Evolutionary conservation across 2,888 invertebrate genomes (phyloP), one percentile per base, ranked within the genome.

Genomic region (Lepidochrysops patricia): DNA sequence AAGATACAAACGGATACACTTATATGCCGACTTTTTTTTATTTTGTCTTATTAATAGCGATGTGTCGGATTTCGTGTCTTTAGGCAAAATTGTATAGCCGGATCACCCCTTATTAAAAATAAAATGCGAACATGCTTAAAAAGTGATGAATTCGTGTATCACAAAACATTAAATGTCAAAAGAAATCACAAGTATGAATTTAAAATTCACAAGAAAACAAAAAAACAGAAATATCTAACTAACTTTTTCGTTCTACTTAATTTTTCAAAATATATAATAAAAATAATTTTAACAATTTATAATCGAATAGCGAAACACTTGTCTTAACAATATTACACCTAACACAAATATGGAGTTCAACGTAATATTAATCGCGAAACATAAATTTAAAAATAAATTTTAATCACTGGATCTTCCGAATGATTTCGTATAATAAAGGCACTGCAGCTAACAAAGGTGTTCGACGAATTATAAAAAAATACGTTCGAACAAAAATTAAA

Each of bases 161-260:
- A 89, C 89, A 89, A 88, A 88, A 89, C 88, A 89, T 89, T 89
- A 81, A 80, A 89, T 89, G 89, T 89, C 84, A 82, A 79, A 89
- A 82, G 78, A 88, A 90, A 90, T 90, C 90, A 90, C 90, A 90
- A 88, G 76, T 87, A 87, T 89, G 90, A 90, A 90, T 90, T 90
- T 89, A 79, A 68, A 89, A 90, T 90, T 90, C 90, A 89, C 80
- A 82, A 80, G 79, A 79, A 72, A 85, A 79, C 72, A 72, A 79
- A 80, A 78, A 84, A 84, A 82, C 82, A 83, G 79, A 84, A 19
- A 82, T 79, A 80, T 77, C 68, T 69, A 69, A 58, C 58, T 63
- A 66, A 61, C 54, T 73, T 74, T 66, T 68, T 68, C 75, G 63
- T 65, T 67, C 69, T 64, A 66, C 60, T 61, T 65, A 64, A 63